Base-by-base conservation (phyloP, 2,797 vertebrate genomes). In the Cuniculus paca region DNA sequence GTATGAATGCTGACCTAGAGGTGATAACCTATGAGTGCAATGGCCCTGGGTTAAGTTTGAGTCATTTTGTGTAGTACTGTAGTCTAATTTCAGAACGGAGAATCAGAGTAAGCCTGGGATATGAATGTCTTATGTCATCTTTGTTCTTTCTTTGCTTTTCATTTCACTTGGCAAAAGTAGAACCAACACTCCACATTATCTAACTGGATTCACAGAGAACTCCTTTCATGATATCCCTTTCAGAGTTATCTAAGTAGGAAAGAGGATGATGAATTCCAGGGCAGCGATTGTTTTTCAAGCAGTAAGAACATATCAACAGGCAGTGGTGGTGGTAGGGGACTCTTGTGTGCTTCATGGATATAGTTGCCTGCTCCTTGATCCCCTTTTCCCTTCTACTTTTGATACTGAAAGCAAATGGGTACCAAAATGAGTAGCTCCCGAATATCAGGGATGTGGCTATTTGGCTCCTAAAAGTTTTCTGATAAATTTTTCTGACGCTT, bases 41-140 rank as follows among this genome's bases (percentile, higher is more conserved):
- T 86, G 97, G 97, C 97, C 97, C 97, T 96, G 75, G 77, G 84
- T 96, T 97, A 96, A 96, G 92, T 96, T 94, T 97, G 52, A 94
- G 96, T 95, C 58, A 83, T 95, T 98, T 97, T 92, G 92, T 94
- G 81, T 48, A 93, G n/a, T 82, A 91, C 78, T 91, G 60, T 95
- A 96, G 95, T 97, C 45, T 94, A 97, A 75, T 52, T 97, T 95
- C 90, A 97, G 83, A 96, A 94, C 93, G 90, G 63, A 82, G 42
- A 81, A 92, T 85, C 58, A 81, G 80, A 93, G 28, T 26, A 90
- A 77, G 54, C 22, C 39, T 82, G 63, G 36, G 5, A 19, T 85
- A 34, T 36, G n/a, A 91, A 82, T 90, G 54, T 90, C 6, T 96
- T 90, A 28, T 45, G 26, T 90, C 60, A 91, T 42, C 22, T 54